Evolutionary conservation across 2,888 invertebrate genomes (phyloP), one percentile per base, ranked within the genome.

Genomic region (Congeria kusceri): DNA sequence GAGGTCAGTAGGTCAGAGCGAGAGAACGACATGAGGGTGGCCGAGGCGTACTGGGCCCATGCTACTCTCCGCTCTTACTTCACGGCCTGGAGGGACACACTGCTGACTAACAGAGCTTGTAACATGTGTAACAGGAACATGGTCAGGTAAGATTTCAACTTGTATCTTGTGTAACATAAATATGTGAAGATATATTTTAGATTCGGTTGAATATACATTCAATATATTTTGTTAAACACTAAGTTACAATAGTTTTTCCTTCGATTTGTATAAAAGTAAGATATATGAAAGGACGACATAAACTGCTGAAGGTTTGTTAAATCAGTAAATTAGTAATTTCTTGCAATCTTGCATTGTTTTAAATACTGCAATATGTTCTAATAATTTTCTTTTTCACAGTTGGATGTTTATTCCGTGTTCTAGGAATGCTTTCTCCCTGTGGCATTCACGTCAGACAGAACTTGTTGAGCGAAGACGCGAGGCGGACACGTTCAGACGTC

Each of bases 381-480:
- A n/a, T n/a, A n/a, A n/a, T n/a, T n/a, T n/a, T n/a, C 23, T 23
- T 20, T 49, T 11, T 65, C 20, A 18, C 15, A 15, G 28, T 28
- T 18, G n/a, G n/a, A 32, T 67, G 20, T 3, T 29, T 58, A 13
- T 32, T 25, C 13, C 15, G 39, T 46, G 27, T 66, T 81, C 0
- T 74, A 90, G 90, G 62, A 83, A 85, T 69, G 77, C 84, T 7
- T 90, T 89, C 73, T 49, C 9, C 4, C 32, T 77, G 13, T 90
- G 90, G 90, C 79, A 70, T 29, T 67, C 53, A 3, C 72, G 75
- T 2, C 88, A 86, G 77, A 70, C 77, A 57, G 71, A 65, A n/a
- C 80, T 87, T 59, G 75, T 84, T 11, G 71, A 81, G n/a, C 79
- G 86, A 7, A 76, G 86, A 11, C 63, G 84, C 25, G 71, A 78